phyloP scores from a whole-genome alignment of 2,888 invertebrate species.

The Dicycla oo region DNA sequence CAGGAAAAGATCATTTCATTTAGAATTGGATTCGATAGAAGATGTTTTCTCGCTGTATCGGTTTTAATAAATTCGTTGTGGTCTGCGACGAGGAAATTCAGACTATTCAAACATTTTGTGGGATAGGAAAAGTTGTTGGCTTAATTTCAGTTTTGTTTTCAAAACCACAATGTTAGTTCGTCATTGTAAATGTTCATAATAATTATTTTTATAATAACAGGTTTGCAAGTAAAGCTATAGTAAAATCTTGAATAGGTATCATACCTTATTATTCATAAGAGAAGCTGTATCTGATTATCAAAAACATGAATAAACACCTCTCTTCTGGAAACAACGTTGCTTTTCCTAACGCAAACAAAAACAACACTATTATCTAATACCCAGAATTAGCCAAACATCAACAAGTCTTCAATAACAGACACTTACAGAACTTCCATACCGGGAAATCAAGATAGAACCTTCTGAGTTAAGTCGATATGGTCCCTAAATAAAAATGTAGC shows the following conservation, averaged over 20 bases:
- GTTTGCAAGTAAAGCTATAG: not conserved
- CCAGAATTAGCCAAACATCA: not conserved
- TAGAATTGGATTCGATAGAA: conserved; percentile 33
- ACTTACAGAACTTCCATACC: not conserved
- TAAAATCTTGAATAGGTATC: not conserved
- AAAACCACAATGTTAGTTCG: not conserved
- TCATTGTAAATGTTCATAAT: not conserved
- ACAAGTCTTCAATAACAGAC: conserved; percentile 13
- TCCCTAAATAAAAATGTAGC: conserved; percentile 50
- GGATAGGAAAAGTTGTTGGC: not conserved
- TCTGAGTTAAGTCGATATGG: conserved; percentile 12
- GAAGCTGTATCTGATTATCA: not conserved
- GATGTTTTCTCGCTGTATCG: conserved; percentile 17
- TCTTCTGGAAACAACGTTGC: not conserved
- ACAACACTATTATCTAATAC: not conserved
- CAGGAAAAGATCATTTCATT: conserved; percentile 11
- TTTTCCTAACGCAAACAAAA: not conserved
- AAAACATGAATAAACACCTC: not conserved
- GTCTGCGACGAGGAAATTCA: not conserved
- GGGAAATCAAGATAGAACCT: not conserved
- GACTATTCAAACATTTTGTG: not conserved
- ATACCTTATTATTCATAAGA: not conserved
- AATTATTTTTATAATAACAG: not conserved
- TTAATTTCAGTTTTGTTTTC: not conserved
- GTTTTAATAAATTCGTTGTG: conserved; percentile 20